Percentiles rank a stretch among this genome's conserved stretches.
phyloP scores from a whole-genome alignment of 1,140 invertebrate species.

The Drosophila chauvacae region DNA sequence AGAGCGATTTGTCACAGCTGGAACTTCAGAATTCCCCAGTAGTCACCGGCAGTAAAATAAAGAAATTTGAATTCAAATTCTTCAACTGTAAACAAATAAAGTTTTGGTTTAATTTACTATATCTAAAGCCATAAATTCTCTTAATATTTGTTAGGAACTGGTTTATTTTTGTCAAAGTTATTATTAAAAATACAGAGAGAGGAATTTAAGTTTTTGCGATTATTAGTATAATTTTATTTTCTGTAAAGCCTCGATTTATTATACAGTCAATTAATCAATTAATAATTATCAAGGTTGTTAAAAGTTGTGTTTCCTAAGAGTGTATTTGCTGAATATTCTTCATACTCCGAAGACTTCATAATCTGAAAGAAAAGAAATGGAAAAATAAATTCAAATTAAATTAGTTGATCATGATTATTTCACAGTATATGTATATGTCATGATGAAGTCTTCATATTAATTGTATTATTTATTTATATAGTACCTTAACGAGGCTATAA shows the following conservation, averaged over 20 bases:
- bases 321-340: no score
- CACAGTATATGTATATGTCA: no score
- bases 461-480: no score
- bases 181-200: neutral
- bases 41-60: neutral
- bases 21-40: slow-evolving; percentile 5
- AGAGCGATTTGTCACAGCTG: slow-evolving; percentile 16
- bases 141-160: neutral
- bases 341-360: no score
- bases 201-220: neutral
- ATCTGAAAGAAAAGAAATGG: no score
- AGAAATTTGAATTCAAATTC: neutral
- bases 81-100: neutral
- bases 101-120: neutral
- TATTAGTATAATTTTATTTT: neutral
- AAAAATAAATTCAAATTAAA: no score
- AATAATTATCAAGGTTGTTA: neutral
- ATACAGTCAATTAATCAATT: slow-evolving; percentile 1
- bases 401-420: no score
- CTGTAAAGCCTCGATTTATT: neutral
- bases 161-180: neutral
- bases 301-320: no score
- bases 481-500: neutral
- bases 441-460: no score
- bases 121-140: neutral